Base-by-base conservation (phyloP, 2,113 vertebrate species). In the Caloenas nicobarica region DNA sequence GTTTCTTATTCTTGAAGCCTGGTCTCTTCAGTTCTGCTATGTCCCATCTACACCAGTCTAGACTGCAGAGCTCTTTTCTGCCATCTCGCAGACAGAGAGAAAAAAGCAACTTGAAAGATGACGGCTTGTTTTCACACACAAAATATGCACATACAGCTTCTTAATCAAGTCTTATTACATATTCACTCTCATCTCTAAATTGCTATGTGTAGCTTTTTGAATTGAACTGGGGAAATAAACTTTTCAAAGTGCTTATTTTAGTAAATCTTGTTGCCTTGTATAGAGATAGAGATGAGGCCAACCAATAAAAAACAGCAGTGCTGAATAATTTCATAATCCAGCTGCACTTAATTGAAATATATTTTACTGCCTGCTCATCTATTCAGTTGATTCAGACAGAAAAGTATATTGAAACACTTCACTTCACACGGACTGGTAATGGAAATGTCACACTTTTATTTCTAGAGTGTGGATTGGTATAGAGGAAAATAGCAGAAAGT, bases 401-500 rank as follows among this genome's bases (percentile, higher is more conserved):
- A 57, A 6, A 81, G 36, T 21, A 14, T 6, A 53, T 38, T 3
- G 5, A 50, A 87, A 70, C 64, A 91, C n/a, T 77, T 86, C 89
- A 89, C 40, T n/a, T 65, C 62, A n/a, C 29, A 64, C 65, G 73
- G 93, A 69, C 40, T 4, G 4, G 13, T 21, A 83, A 76, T 2
- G 8, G 51, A 89, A 86, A 77, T 21, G 36, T 50, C 54, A 83
- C 29, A 71, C 33, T 81, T 89, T 91, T 68, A 83, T 91, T 93
- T 96, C 92, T 97, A 95, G 33, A 96, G 93, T 2, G 84, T 98
- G 98, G 98, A 98, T 98, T 98, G 98, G 98, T 98, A 98, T 98
- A 98, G 98, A 98, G 96, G 98, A 97, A 98, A 98, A 98, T 98
- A 98, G 98, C 98, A 98, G 98, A 98, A 98, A 98, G 98, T 97